Conservation (phyloP, 2,888 invertebrate species). For the Philonicus albiceps region DNA sequence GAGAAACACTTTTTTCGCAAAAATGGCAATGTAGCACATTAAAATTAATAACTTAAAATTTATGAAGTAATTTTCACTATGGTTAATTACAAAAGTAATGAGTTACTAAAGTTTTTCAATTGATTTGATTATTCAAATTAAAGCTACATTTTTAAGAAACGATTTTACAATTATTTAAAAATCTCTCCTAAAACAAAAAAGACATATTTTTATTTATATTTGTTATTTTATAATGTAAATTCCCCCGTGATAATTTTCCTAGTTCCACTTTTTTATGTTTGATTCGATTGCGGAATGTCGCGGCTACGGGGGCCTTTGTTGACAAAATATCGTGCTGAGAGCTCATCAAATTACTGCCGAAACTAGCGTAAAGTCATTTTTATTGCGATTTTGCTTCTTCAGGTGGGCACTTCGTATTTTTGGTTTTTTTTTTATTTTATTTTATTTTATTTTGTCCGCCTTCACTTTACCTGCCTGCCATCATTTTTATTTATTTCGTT, state of each 20-base stretch:
- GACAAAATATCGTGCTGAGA: constrained; percentile 24
- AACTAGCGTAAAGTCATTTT: constrained; percentile 12
- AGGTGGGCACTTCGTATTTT: not conserved
- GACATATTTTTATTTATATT: not conserved
- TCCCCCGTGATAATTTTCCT: not conserved
- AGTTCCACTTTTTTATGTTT: constrained; percentile 1
- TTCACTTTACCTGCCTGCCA: not conserved
- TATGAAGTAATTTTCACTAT: too few species aligned
- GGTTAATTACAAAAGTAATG: too few species aligned
- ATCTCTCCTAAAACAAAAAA: too few species aligned
- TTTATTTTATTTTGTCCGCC: not conserved
- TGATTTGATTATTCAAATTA: too few species aligned
- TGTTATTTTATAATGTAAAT: not conserved
- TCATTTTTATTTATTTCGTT: too few species aligned
- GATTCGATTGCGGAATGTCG: not conserved
- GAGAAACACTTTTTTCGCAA: too few species aligned
- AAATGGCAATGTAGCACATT: too few species aligned
- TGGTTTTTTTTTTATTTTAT: not conserved
- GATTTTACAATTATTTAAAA: too few species aligned
- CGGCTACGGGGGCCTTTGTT: not conserved
- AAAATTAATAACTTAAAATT: too few species aligned
- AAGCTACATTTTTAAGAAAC: too few species aligned
- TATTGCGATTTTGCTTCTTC: not conserved
- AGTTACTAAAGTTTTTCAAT: too few species aligned
- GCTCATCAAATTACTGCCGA: constrained; percentile 18